Base-by-base conservation (phyloP, 2,797 vertebrate species). In the Anniella stebbinsi region DNA sequence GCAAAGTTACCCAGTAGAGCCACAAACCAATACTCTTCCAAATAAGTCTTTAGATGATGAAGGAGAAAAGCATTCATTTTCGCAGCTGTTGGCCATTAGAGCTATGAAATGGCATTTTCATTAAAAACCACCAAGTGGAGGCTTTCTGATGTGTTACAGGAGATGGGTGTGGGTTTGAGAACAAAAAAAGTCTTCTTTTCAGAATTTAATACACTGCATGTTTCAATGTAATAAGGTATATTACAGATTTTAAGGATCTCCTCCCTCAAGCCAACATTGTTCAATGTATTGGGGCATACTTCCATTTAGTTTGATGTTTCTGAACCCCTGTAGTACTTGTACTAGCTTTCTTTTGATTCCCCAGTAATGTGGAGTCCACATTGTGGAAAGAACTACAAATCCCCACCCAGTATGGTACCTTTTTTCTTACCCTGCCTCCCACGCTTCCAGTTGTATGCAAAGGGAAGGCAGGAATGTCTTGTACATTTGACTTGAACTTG, bases 1-100 rank as follows among this genome's bases (percentile, higher is more conserved):
- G 86, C 69, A 94, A 90, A 94, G 88, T 94, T 91, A 93, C 87
- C 88, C 95, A 94, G 87, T 90, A 90, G 90, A 94, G 94, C 94
- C 91, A 87, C 93, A 95, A 89, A 92, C 89, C 73, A 90, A 92
- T 95, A 92, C 81, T 87, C 86, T 93, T 94, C 87, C 75, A 91
- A 94, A 45, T 85, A 91, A 93, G 28, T 67, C 92, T 93, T 78
- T 83, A 48, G 87, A 90, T 90, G 92, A 90, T 92, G 93, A 95
- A 95, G 90, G 33, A 83, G 63, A 54, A 90, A 92, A 91, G n/a
- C 76, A 36, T 86, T 18, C 72, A 54, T 94, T 94, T 92, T 93
- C 48, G 38, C 89, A 88, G 87, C 80, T 95, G 93, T 91, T 91
- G 87, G 89, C 84, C 93, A 91, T 88, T 88, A 93, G 60, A 91